Conservation (phyloP, 2,888 invertebrate genomes). For the Pristionchus japonicus region DNA sequence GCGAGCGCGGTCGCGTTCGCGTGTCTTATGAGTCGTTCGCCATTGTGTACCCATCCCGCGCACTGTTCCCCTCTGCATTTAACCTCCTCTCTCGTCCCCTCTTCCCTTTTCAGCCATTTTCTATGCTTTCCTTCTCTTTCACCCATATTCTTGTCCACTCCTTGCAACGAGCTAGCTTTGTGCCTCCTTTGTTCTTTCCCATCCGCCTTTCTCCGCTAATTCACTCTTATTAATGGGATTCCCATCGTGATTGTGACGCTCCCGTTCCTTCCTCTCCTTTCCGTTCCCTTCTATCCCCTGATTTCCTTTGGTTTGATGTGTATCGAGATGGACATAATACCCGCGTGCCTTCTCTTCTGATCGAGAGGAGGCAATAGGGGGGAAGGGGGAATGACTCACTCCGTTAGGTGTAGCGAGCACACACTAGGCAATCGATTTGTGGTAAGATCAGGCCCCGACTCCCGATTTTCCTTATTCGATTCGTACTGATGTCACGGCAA, state of each 20-base stretch:
- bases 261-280: neutral
- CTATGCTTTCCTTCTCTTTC: neutral
- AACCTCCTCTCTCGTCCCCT: neutral
- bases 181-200: neutral
- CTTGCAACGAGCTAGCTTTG: constrained; percentile 1
- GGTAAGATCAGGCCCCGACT: neutral
- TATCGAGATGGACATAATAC: constrained; percentile 31
- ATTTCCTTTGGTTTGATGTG: constrained; percentile 10
- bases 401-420: constrained; percentile 34
- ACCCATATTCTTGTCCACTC: neutral
- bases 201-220: neutral
- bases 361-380: neutral
- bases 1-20: constrained; percentile 18
- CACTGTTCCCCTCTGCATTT: neutral
- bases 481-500: neutral
- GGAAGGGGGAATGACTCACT: constrained; percentile 7
- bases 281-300: neutral
- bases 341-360: constrained; percentile 33
- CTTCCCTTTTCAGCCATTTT: neutral
- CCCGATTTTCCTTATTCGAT: neutral
- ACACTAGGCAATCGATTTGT: constrained; percentile 4
- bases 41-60: constrained; percentile 6
- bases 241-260: neutral
- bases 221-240: neutral
- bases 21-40: neutral